Percentiles rank a stretch among this genome's conserved stretches.
These are phyloP conservation scores for Caenorhabditis sinica DNA, from an alignment of 2,888 invertebrate genomes.

Conservation along the genomic window DNA sequence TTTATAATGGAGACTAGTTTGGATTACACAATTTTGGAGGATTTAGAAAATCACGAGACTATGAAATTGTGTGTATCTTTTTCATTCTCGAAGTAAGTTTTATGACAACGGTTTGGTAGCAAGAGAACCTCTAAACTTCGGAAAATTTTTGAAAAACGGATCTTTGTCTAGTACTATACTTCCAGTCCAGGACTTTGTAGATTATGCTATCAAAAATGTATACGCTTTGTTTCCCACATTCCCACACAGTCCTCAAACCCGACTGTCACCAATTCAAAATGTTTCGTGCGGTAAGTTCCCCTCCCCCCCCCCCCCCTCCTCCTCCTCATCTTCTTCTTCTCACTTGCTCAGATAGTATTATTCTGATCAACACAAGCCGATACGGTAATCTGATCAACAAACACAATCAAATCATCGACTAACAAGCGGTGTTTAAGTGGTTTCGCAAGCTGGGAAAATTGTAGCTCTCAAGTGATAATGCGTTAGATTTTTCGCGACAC, in stretches of 20 bases:
- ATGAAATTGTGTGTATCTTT: too few relatives aligned
- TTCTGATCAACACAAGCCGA: constrained; percentile 41
- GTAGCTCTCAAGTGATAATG: constrained; percentile 57
- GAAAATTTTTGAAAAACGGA: too few relatives aligned
- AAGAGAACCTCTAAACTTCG: too few relatives aligned
- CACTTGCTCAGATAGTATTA: constrained; percentile 21
- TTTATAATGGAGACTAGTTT: too few relatives aligned
- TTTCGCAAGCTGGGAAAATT: constrained; percentile 63
- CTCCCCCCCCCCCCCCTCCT: not conserved
- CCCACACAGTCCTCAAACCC: not conserved
- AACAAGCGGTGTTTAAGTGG: constrained; percentile 60
- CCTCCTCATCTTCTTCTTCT: not conserved
- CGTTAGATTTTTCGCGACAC: constrained; percentile 60
- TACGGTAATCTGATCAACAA: constrained; percentile 65
- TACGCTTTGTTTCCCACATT: too few relatives aligned
- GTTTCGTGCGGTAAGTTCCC: not conserved
- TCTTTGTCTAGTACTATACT: too few relatives aligned
- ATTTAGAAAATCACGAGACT: too few relatives aligned
- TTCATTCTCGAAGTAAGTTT: too few relatives aligned
- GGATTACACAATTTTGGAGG: too few relatives aligned
- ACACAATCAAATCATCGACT: constrained; percentile 38
- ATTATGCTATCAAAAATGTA: too few relatives aligned
- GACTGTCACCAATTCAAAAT: not conserved
- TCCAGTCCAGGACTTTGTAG: too few relatives aligned
- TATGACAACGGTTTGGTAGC: too few relatives aligned